Percentiles rank a stretch among this genome's conserved stretches.
Conservation (phyloP, 2,113 vertebrate genomes). For the Balaeniceps rex region DNA sequence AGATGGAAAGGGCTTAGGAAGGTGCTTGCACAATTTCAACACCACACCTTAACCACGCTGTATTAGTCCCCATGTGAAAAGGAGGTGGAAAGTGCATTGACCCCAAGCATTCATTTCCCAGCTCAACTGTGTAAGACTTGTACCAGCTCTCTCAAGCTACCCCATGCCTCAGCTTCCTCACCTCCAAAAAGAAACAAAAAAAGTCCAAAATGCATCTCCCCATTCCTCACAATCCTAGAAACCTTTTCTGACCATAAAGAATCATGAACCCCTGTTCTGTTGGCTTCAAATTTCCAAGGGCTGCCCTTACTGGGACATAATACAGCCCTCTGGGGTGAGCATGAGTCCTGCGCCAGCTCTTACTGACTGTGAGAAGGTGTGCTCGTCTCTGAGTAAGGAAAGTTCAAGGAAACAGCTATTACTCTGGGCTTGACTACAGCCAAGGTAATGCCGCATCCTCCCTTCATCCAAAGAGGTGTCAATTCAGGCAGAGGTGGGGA, state of each 20-base stretch:
- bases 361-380: background rate
- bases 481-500: background rate
- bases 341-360: background rate
- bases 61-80: background rate
- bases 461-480: background rate
- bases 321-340: background rate
- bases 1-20: background rate
- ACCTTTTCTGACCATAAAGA: background rate
- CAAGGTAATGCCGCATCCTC: background rate
- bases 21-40: background rate
- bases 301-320: background rate
- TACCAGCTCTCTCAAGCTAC: background rate
- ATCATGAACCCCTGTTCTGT: background rate
- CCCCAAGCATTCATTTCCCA: background rate
- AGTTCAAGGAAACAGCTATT: background rate
- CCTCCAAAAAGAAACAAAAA: background rate
- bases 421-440: background rate
- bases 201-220: background rate
- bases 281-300: background rate
- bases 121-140: fast-evolving
- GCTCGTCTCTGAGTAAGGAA: background rate
- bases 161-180: background rate
- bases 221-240: background rate
- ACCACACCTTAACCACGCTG: fast-evolving
- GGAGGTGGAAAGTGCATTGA: background rate